A percentile compares a stretch with the other conserved stretches of the same genome.
phyloP scores from a whole-genome alignment of 1,140 invertebrate species.

The Drosophila obscura region DNA sequence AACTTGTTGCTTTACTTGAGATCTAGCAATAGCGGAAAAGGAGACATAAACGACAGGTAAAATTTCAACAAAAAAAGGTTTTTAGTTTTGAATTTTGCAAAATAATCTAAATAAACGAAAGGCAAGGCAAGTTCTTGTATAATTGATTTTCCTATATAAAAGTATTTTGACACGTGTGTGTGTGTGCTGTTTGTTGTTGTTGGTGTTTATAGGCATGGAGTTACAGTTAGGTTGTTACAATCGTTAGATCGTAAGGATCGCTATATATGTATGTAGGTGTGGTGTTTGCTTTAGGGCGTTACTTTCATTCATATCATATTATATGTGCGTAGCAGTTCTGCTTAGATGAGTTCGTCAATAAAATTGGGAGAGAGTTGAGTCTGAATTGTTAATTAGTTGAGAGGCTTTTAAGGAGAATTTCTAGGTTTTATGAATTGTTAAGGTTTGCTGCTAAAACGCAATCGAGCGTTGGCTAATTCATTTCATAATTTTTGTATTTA shows the following conservation, averaged over 20 bases:
- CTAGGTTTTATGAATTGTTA: slow-evolving; percentile 33
- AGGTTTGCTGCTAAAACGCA: slow-evolving; percentile 40
- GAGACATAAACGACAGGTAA: slow-evolving; percentile 44
- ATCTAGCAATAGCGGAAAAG: slow-evolving; percentile 67
- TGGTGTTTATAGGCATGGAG: slow-evolving; percentile 69
- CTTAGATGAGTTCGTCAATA: slow-evolving; percentile 38
- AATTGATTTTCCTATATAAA: slow-evolving; percentile 26
- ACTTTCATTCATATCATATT: slow-evolving; percentile 7
- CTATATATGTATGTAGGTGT: slow-evolving; percentile 39
- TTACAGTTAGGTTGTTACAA: slow-evolving; percentile 59
- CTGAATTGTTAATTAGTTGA: slow-evolving; percentile 38
- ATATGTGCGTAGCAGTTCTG: slow-evolving; percentile 44
- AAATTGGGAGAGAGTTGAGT: slow-evolving; percentile 41
- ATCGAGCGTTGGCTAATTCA: slow-evolving; percentile 44
- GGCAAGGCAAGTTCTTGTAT: slow-evolving; percentile 46
- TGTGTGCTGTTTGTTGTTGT: slow-evolving; percentile 32
- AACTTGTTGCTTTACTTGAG: slow-evolving; percentile 78
- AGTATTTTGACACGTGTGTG: slow-evolving; percentile 34
- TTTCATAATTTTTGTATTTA: slow-evolving; percentile 41
- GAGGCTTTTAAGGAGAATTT: slow-evolving; percentile 49
- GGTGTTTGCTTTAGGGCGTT: slow-evolving; percentile 14
- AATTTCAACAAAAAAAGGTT: slow-evolving; percentile 50
- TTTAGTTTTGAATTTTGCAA: slow-evolving; percentile 33
- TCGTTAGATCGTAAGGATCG: slow-evolving; percentile 15
- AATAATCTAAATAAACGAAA: slow-evolving; percentile 9